Base-by-base conservation (phyloP, 2,888 invertebrate species). In the Cecidostiba fungosa region DNA sequence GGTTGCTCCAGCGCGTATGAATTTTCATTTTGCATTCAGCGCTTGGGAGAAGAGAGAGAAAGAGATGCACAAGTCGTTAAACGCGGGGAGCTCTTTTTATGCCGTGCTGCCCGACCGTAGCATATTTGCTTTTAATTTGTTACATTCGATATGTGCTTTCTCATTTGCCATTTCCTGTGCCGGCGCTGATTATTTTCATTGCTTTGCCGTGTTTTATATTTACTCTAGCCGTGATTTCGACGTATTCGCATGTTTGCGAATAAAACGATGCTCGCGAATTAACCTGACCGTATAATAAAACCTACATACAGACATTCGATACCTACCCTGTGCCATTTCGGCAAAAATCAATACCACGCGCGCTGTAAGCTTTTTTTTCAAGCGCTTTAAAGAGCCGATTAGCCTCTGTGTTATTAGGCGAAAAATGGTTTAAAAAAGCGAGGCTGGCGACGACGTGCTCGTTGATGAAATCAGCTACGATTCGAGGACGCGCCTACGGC, bases 71-170 rank as follows among this genome's bases (percentile, higher is more conserved):
- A 39, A 70, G 54, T 73, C 32, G 62, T 77, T 77, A 77, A 77
- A 77, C 26, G 29, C 29, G 47, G 10, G 47, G 10, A 12, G 26
- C 29, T 12, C 32, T 8, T 77, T 77, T 77, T 26, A 50, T 77
- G 54, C 14, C n/a, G 39, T 36, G 12, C n/a, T n/a, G n/a, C 23
- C n/a, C n/a, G 32, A n/a, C 6, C 54, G 43, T 43, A n/a, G 29
- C 39, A 32, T 77, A 73, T 83, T 77, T 77, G 77, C 50, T 83
- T 83, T 83, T 83, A 83, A 83, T 83, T 78, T 72, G 62, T 78
- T 43, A 47, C 69, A 29, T 23, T 62, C 47, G 23, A 26, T 29
- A 23, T 14, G 66, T 12, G 66, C 72, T n/a, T 36, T 82, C n/a
- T 59, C 74, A 69, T 70, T 70, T n/a, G 76, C 23, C 23, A 16